A percentile compares a stretch with the other conserved stretches of the same genome.
These are phyloP conservation scores for Eristalis intricaria DNA, from an alignment of 2,888 invertebrate genomes.

Conservation along the genomic window DNA sequence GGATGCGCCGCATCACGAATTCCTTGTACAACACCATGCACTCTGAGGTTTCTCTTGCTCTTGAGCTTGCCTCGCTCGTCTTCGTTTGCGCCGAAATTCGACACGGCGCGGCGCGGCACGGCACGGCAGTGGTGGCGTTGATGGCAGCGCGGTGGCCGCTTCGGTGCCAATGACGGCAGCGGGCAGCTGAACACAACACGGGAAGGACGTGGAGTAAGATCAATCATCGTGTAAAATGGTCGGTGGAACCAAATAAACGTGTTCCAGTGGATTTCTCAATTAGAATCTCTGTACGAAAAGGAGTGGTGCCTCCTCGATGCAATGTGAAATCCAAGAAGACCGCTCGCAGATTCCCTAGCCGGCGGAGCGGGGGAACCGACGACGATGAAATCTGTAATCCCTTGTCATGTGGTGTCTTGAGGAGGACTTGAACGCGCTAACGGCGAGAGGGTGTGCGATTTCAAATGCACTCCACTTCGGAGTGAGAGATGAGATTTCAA, in stretches of 20 bases:
- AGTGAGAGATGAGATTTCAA: too few species aligned
- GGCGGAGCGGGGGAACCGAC: background rate
- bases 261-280: slow-evolving; percentile 69
- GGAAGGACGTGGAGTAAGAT: slow-evolving; percentile 49
- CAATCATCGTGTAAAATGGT: slow-evolving; percentile 71
- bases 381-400: background rate
- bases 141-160: background rate
- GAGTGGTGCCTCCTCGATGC: slow-evolving; percentile 3
- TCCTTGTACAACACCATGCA: slow-evolving; percentile 73
- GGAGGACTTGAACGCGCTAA: background rate
- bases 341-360: slow-evolving; percentile 13
- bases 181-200: background rate
- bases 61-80: background rate
- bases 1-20: slow-evolving; percentile 67
- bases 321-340: slow-evolving; percentile 49
- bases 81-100: background rate
- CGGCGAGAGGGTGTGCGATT: too few species aligned
- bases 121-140: background rate
- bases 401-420: background rate
- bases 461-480: too few species aligned
- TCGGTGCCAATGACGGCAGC: background rate
- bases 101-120: background rate
- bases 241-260: slow-evolving; percentile 69
- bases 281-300: slow-evolving; percentile 46
- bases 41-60: slow-evolving; percentile 2